A percentile compares a stretch with the other conserved stretches of the same genome.
phyloP scores from a whole-genome alignment of 1,140 invertebrate species.

The Drosophila setifemur region DNA sequence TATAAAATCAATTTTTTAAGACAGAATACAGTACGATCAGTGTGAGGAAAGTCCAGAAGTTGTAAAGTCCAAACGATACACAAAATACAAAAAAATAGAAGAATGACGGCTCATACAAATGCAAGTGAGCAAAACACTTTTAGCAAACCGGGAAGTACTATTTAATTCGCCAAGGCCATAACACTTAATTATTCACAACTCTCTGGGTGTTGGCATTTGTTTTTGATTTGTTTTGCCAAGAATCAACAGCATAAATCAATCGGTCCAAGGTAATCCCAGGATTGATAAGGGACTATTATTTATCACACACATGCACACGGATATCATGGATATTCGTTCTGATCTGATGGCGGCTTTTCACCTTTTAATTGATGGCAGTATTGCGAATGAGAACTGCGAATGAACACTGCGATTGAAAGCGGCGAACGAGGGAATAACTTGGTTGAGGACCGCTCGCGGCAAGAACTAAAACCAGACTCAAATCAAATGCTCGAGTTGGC shows the following conservation, averaged over 20 bases:
- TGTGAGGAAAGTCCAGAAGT: no score
- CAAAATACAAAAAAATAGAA: not conserved
- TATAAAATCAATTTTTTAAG: not conserved
- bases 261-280: not conserved
- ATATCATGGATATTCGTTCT: no score
- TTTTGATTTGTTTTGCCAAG: no score
- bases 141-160: conserved; percentile 12
- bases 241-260: not conserved
- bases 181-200: conserved; percentile 16
- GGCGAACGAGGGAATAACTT: no score
- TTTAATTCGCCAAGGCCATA: conserved; percentile 17
- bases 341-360: no score
- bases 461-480: conserved; percentile 78
- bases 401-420: no score
- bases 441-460: conserved; percentile 64
- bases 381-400: no score
- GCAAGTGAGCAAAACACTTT: not conserved
- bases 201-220: not conserved
- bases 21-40: no score
- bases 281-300: not conserved
- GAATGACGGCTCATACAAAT: no score
- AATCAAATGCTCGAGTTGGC: conserved; percentile 70
- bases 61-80: not conserved
- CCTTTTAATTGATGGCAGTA: no score
- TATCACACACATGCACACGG: not conserved